phyloP scores from a whole-genome alignment of 2,888 invertebrate genomes.

The Hyposoter didymator region DNA sequence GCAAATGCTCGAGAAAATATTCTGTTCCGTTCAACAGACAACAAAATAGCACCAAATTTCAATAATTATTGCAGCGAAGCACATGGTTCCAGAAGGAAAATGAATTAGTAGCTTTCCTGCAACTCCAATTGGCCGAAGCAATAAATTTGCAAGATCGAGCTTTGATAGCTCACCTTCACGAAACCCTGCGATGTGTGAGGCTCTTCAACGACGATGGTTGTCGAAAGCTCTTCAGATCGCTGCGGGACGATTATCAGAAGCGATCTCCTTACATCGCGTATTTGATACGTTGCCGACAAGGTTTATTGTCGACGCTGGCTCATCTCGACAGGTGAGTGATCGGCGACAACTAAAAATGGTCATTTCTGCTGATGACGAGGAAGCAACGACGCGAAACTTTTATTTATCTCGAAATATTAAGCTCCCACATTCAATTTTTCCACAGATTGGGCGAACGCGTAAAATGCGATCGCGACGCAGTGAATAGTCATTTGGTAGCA shows the following conservation, averaged over 20 bases:
- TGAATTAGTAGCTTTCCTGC: constrained; percentile 88
- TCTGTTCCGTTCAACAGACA: too few relatives aligned
- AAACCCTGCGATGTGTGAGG: constrained; percentile 92
- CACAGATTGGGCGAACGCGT: constrained; percentile 86
- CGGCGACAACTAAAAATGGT: constrained; percentile 1
- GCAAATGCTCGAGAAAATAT: neutral
- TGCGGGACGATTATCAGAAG: constrained; percentile 91
- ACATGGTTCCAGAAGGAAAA: constrained; percentile 83
- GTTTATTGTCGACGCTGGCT: constrained; percentile 90
- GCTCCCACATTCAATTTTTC: too few relatives aligned
- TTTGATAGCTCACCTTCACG: constrained; percentile 92
- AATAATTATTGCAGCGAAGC: constrained; percentile 77
- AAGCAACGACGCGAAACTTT: too few relatives aligned
- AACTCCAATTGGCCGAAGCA: constrained; percentile 92
- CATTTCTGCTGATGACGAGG: too few relatives aligned
- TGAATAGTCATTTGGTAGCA: constrained; percentile 90
- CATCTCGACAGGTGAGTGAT: constrained; percentile 88
- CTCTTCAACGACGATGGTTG: constrained; percentile 90
- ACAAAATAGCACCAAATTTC: neutral
- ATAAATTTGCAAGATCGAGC: constrained; percentile 92
- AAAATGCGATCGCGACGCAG: constrained; percentile 89
- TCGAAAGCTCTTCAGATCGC: constrained; percentile 89
- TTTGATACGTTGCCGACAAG: constrained; percentile 92
- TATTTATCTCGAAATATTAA: too few relatives aligned
- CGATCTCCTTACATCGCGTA: constrained; percentile 93